Evolutionary conservation across 2,113 vertebrate genomes (phyloP), one percentile per base, ranked within the genome.

Genomic region (Sinocyclocheilus rhinocerous): DNA sequence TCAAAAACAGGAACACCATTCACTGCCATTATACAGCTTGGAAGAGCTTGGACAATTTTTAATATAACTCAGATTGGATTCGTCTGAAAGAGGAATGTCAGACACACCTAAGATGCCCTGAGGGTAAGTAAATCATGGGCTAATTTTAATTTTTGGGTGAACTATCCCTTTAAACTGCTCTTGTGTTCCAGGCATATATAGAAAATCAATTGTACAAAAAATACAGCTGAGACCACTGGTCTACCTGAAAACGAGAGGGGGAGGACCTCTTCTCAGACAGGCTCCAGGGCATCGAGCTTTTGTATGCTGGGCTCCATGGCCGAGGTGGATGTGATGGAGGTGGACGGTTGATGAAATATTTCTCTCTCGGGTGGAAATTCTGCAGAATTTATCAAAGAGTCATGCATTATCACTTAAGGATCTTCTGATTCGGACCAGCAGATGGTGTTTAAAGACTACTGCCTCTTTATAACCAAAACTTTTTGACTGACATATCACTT

Each of bases 221-320:
- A 33, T 5, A 29, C 48, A 52, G 18, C 45, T 55, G 33, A 55
- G 16, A 42, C 4, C 52, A 20, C 13, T 89, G 26, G 16, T 36
- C 6, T 72, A 97, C 96, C 95, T 96, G 97, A 92, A 96, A 95
- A 76, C 96, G 94, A 86, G 94, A 92, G 87, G 93, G 90, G 72
- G 92, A 94, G 84, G 90, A 93, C 93, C 96, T 95, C 83, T 95
- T 94, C 81, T 96, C 95, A 4, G 94, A 91, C 73, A 90, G 93
- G 70, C 90, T 90, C 94, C 93, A 94, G 73, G 93, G 87, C 85
- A 92, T 94, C 70, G 90, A 91, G n/a, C 90, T 91, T 83, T 93
- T 90, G 81, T 95, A 94, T 29, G 92, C 89, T 77, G 95, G 92
- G 88, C 90, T 95, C 96, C 96, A 96, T 73, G 95, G 90, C 16